Evolutionary conservation across 2,888 invertebrate species (phyloP).

Genomic region (Tetanocera ferruginea): DNA sequence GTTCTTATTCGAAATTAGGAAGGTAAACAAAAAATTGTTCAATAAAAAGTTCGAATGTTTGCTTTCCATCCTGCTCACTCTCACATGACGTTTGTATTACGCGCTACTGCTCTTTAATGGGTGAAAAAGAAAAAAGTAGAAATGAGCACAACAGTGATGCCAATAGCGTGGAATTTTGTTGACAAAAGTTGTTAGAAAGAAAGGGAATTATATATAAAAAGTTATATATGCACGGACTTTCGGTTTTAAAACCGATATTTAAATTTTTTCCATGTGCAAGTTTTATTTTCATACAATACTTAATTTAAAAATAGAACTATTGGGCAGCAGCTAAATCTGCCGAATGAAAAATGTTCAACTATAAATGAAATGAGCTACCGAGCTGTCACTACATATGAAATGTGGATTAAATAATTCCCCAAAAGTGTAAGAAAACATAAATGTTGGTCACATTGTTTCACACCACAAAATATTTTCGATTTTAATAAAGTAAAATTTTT

Average conservation of each 20-base stretch:
- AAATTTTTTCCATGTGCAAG: not conserved
- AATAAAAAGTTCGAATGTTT: conserved; percentile 7
- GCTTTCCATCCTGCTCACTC: conserved; percentile 3
- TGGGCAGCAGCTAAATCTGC: no score
- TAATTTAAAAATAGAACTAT: no score
- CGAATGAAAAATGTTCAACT: no score
- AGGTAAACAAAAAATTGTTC: not conserved
- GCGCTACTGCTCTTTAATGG: not conserved
- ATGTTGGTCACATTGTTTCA: no score
- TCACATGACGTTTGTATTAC: not conserved
- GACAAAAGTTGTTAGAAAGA: not conserved
- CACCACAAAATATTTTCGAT: no score
- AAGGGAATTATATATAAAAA: not conserved
- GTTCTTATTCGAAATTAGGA: conserved; percentile 1
- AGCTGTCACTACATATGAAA: no score
- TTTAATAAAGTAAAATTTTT: no score
- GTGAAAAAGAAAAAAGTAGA: not conserved
- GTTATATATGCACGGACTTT: not conserved
- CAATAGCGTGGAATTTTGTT: not conserved
- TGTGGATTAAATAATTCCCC: no score
- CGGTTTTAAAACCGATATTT: not conserved
- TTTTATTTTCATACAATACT: not conserved
- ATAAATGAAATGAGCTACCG: no score
- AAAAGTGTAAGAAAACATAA: no score
- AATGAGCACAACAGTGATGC: not conserved